Base-by-base conservation (phyloP, 2,797 vertebrate species). In the Kryptolebias ocellatus region DNA sequence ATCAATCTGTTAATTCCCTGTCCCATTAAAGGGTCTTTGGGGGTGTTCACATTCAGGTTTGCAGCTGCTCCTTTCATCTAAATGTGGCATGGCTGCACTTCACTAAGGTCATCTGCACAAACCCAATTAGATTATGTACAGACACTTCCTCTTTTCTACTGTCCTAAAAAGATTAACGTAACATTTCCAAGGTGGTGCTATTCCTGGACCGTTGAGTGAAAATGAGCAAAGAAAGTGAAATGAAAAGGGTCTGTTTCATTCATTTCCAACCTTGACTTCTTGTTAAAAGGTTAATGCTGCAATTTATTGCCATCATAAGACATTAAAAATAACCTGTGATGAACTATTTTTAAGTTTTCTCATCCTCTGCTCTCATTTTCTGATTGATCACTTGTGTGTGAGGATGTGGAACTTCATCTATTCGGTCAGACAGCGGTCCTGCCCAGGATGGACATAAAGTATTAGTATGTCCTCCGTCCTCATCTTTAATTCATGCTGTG, bases 401-500 rank as follows among this genome's bases (percentile, higher is more conserved):
- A 53, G 67, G 46, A 28, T 66, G 45, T 1, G 29, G 46, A 17
- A 49, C 67, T 70, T 51, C 52, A 55, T 67, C 63, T 63, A 64
- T 73, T 67, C 20, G 60, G 60, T 72, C 69, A 50, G 69, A 74
- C 56, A 59, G 39, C 39, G 72, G 65, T 71, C 72, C 49, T 60
- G 57, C 37, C 66, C 45, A 0, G 46, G 51, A 61, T 70, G 81
- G 76, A 83, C 83, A 82, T 90, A 67, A 88, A 89, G 72, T 79
- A 92, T 92, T 85, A 90, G 60, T 64, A 47, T 58, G 67, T 17
- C 74, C 16, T 66, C 67, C 70, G 63, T 53, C 59, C 85, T 93
- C 90, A 92, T 92, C 84, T 90, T 91, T 93, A 84, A 93, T 94
- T 93, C 92, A 94, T 93, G 81, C 14, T 0, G 11, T 60, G 72